Evolutionary conservation across 2,113 vertebrate species (phyloP).

Genomic region (Pontoporia blainvillei): DNA sequence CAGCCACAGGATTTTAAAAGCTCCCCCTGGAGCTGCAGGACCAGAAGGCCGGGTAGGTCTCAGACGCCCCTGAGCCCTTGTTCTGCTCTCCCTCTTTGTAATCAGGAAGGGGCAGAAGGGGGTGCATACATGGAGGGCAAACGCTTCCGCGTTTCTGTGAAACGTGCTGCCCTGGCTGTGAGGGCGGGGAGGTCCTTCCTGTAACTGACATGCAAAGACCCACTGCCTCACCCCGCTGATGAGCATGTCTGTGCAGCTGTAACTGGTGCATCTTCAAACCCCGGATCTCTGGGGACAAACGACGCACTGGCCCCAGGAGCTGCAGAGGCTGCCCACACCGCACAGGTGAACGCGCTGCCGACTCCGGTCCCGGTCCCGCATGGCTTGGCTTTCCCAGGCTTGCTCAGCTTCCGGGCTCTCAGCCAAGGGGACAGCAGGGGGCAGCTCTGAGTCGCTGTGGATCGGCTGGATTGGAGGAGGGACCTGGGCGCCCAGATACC

Average conservation of each 20-base stretch:
- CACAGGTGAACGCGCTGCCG: accelerated
- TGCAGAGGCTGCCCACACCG: too few relatives aligned
- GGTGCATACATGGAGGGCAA: neutral
- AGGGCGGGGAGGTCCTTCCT: neutral
- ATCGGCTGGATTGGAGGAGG: neutral
- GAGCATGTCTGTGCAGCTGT: neutral
- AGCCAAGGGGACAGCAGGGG: neutral
- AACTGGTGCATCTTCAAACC: too few relatives aligned
- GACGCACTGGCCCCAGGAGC: accelerated
- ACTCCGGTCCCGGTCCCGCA: too few relatives aligned
- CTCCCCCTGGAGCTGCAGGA: neutral
- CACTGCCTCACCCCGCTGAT: neutral
- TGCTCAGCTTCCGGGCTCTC: neutral
- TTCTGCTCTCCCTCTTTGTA: neutral
- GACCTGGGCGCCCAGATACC: accelerated
- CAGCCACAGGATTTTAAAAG: neutral
- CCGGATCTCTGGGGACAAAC: neutral
- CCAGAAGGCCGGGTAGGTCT: neutral
- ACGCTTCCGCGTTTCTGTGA: neutral
- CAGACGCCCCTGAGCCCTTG: neutral
- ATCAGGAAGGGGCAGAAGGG: neutral
- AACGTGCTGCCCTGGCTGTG: neutral
- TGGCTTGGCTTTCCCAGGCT: neutral
- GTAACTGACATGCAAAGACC: neutral
- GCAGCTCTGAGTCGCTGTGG: neutral